phyloP scores from a whole-genome alignment of 2,888 invertebrate genomes.

The Cerastis rubricosa region DNA sequence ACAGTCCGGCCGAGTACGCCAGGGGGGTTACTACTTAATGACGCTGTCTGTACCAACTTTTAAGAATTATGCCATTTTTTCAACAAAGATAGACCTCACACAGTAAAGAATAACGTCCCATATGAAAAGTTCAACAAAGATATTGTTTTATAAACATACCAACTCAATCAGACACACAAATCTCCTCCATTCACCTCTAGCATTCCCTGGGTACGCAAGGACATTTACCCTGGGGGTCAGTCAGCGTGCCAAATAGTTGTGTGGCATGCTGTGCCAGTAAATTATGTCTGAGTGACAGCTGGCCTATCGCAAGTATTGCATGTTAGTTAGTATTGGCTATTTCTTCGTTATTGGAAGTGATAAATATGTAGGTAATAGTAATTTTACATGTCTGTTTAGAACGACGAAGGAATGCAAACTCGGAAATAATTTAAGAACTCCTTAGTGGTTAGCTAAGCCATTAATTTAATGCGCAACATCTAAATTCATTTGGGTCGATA shows the following conservation, averaged over 20 bases:
- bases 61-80: not conserved
- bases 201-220: conserved; percentile 35
- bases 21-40: too few species aligned
- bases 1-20: too few species aligned
- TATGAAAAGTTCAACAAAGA: conserved; percentile 9
- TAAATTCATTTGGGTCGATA: not conserved
- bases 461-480: too few species aligned
- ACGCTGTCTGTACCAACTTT: too few species aligned
- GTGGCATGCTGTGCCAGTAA: conserved; percentile 21
- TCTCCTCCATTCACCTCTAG: conserved; percentile 2
- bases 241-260: conserved; percentile 31
- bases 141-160: conserved; percentile 9
- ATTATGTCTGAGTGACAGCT: conserved; percentile 30
- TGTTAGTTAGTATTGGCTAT: conserved; percentile 22
- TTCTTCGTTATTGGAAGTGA: conserved; percentile 30
- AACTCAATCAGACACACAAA: conserved; percentile 29
- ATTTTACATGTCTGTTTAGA: not conserved
- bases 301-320: conserved; percentile 28
- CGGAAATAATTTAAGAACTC: too few species aligned
- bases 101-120: not conserved
- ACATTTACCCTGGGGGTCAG: conserved; percentile 51
- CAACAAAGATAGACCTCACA: not conserved
- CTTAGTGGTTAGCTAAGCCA: too few species aligned
- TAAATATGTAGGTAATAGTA: conserved; percentile 16
- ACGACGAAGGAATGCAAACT: not conserved